Evolutionary conservation across 2,113 vertebrate genomes (phyloP), one percentile per base, ranked within the genome.

Genomic region (Oxyruncus cristatus): DNA sequence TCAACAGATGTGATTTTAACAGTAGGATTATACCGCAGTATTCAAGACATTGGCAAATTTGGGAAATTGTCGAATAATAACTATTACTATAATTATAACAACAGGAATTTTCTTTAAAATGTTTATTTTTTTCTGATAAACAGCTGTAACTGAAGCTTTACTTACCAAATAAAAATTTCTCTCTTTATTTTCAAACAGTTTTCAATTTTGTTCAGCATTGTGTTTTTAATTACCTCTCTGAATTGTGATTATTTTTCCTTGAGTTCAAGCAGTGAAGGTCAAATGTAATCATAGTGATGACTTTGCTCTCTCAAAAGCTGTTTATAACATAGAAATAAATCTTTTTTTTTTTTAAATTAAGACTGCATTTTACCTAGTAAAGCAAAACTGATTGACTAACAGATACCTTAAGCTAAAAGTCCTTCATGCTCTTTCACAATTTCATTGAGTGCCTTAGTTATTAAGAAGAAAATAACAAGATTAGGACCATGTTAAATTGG

Each of bases 141-240:
- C 37, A 95, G 23, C 39, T 83, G 91, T 39, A 92, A 20, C n/a
- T 97, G 85, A 46, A 39, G 52, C 62, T 89, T 70, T 89, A 46
- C 23, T 89, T 92, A 30, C 9, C 21, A 53, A 61, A 65, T 41
- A 56, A 83, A 62, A 14, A 18, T 39, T 84, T 66, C 15, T 56
- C 8, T 82, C 15, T 88, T 46, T 52, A 66, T 78, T 93, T 92
- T 94, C 50, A 93, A 81, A 81, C 33, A 89, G 26, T 85, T 95
- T 95, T 87, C 22, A 79, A 35, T 81, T 94, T 95, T 89, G 65
- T 92, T 9, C 58, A 66, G 16, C 33, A 70, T 55, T 85, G 33
- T 23, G 47, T 79, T 94, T 95, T 95, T 92, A 95, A 96, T 95
- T 92, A 94, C 85, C 74, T 49, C 30, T 58, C 37, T 68, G 82